Evolutionary conservation across 2,797 vertebrate species (phyloP), one percentile per base, ranked within the genome.

Genomic region (Galago senegalensis): DNA sequence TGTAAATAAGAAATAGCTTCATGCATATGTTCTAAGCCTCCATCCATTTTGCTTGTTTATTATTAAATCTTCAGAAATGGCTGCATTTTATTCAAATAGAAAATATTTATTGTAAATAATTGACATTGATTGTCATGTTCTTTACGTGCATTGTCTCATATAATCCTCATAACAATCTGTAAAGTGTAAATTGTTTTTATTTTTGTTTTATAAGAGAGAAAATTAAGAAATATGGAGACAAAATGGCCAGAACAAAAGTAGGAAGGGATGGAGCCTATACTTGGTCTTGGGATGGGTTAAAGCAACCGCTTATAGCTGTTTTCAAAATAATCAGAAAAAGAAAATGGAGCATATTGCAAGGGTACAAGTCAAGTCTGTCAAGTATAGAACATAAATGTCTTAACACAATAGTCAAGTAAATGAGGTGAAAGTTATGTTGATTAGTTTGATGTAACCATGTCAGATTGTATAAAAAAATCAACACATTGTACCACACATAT

Each of bases 281-380:
- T 92, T 92, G 20, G 21, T 56, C 14, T 87, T 34, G 93, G 89
- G 46, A 91, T n/a, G 65, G 31, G 21, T 46, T 81, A 56, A 92
- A 20, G 34, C 49, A 82, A 75, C 3, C 79, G 4, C n/a, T 91
- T 85, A 65, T 14, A 89, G 37, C 77, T 69, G 87, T 81, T 83
- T 93, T 79, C 13, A 85, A 6, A 5, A 79, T 60, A 87, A 67
- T 11, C 7, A 13, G 7, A 49, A 72, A 85, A 85, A 13, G 0
- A 20, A 43, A 6, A 43, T 43, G 40, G 40, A 43, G 40, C 40
- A 43, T 43, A 43, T 43, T 43, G 40, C 40, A 43, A 43, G 40
- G 40, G 40, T 43, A 43, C 40, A 43, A 43, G 40, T 43, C 40
- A 43, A 43, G 7, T 43, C 40, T 43, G 40, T 43, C 40, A 43